Percentiles rank a stretch among this genome's conserved stretches.
phyloP scores from a whole-genome alignment of 2,113 vertebrate genomes.

The Genyomyrus donnyi region DNA sequence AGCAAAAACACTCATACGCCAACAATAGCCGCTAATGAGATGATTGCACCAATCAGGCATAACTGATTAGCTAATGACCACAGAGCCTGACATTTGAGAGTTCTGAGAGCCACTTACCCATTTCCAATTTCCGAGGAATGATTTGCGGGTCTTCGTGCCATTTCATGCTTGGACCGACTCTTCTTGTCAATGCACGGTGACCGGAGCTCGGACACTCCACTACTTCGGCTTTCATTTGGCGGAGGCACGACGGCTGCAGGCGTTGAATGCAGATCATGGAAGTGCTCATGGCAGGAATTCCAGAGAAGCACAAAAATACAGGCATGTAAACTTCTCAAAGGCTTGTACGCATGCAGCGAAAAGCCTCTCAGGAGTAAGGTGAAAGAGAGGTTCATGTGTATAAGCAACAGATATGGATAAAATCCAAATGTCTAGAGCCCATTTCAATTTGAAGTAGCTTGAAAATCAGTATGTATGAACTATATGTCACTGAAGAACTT shows the following conservation, averaged over 20 bases:
- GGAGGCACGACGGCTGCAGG: background rate
- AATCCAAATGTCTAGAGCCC: background rate
- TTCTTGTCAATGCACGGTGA: background rate
- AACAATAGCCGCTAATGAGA: conserved; percentile 20
- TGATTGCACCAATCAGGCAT: conserved; percentile 19
- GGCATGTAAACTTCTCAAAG: background rate
- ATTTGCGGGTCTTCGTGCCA: background rate
- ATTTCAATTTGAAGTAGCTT: background rate
- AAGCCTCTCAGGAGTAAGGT: background rate
- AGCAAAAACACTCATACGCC: background rate
- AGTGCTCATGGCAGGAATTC: background rate
- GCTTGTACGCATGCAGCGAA: background rate
- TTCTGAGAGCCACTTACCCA: background rate
- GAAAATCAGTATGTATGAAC: background rate
- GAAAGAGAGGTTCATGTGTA: background rate
- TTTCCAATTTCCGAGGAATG: background rate
- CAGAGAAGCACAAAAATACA: background rate
- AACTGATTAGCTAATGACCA: conserved; percentile 21
- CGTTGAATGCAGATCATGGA: background rate
- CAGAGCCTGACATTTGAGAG: conserved; percentile 3
- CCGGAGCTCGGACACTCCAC: background rate
- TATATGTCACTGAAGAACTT: background rate
- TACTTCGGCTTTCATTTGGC: background rate
- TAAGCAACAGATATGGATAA: background rate
- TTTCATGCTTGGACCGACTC: background rate